Percentiles rank a stretch among this genome's conserved stretches.
Evolutionary conservation across 2,888 invertebrate genomes (phyloP).

Genomic region (Neuroscelio doddi): DNA sequence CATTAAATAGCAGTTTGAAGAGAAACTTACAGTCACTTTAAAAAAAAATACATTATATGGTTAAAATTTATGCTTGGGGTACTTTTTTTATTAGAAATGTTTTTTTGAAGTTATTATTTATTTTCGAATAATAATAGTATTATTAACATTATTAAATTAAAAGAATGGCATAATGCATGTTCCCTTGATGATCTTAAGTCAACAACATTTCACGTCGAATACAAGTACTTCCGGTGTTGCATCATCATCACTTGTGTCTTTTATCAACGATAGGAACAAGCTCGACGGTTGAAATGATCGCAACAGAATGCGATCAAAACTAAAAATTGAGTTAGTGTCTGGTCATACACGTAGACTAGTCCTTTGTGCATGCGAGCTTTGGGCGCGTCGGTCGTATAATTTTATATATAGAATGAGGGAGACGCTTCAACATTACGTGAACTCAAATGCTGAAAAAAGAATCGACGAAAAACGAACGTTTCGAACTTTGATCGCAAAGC

Average conservation of each 20-base stretch:
- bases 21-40: no score
- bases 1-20: no score
- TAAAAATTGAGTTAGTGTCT: conserved; percentile 32
- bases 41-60: no score
- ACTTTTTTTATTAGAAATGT: no score
- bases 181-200: no score
- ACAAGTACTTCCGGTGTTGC: conserved; percentile 26
- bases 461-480: conserved; percentile 22
- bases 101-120: no score
- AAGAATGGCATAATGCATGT: no score
- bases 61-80: no score
- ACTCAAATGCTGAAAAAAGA: conserved; percentile 16
- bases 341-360: conserved; percentile 30
- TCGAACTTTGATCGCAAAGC: conserved; percentile 39
- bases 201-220: no score
- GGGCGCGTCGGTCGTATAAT: conserved; percentile 43
- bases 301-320: conserved; percentile 23
- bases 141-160: no score
- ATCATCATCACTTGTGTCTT: conserved; percentile 9
- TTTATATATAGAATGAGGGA: conserved; percentile 49
- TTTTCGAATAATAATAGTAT: no score
- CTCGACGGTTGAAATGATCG: conserved; percentile 14
- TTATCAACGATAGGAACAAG: conserved; percentile 11
- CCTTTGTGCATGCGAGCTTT: conserved; percentile 37
- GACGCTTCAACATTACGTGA: conserved; percentile 22